Evolutionary conservation across 1,140 invertebrate species (phyloP).

Genomic region (Cotesia glomerata): DNA sequence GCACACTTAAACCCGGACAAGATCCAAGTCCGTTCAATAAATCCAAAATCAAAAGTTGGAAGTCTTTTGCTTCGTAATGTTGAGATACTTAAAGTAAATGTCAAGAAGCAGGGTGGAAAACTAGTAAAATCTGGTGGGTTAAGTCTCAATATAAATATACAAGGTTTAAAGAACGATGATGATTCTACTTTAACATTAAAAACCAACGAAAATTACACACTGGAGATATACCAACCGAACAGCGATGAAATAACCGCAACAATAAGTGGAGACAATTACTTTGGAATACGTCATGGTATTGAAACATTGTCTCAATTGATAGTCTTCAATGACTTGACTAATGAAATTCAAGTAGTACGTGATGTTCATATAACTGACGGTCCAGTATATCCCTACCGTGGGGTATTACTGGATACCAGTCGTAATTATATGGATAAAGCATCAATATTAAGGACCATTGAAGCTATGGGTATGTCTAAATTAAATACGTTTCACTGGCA

Average conservation of each 20-base stretch:
- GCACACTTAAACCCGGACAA: slow-evolving; percentile 68
- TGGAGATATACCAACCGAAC: slow-evolving; percentile 62
- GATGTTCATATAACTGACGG: slow-evolving; percentile 71
- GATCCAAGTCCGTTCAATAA: slow-evolving; percentile 60
- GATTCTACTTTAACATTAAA: slow-evolving; percentile 61
- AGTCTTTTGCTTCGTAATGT: slow-evolving; percentile 58
- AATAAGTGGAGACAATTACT: slow-evolving; percentile 71
- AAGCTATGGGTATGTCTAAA: slow-evolving; percentile 82
- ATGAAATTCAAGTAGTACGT: slow-evolving; percentile 67
- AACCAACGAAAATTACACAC: slow-evolving; percentile 73
- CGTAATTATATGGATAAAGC: slow-evolving; percentile 76
- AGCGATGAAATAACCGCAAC: slow-evolving; percentile 65
- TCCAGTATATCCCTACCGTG: slow-evolving; percentile 78
- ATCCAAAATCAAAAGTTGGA: slow-evolving; percentile 52
- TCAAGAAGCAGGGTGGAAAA: slow-evolving; percentile 26
- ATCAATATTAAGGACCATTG: slow-evolving; percentile 75
- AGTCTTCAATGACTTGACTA: slow-evolving; percentile 71
- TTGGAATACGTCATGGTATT: slow-evolving; percentile 77
- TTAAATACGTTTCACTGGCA: slow-evolving; percentile 73
- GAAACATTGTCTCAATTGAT: slow-evolving; percentile 81
- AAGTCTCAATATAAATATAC: slow-evolving; percentile 47
- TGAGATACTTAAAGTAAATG: slow-evolving; percentile 44
- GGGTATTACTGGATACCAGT: slow-evolving; percentile 78
- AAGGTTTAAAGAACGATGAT: slow-evolving; percentile 28
- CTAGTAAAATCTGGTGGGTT: slow-evolving; percentile 39